These are phyloP conservation scores for Rhyzopertha dominica DNA, from an alignment of 1,140 invertebrate genomes.

Conservation along the genomic window DNA sequence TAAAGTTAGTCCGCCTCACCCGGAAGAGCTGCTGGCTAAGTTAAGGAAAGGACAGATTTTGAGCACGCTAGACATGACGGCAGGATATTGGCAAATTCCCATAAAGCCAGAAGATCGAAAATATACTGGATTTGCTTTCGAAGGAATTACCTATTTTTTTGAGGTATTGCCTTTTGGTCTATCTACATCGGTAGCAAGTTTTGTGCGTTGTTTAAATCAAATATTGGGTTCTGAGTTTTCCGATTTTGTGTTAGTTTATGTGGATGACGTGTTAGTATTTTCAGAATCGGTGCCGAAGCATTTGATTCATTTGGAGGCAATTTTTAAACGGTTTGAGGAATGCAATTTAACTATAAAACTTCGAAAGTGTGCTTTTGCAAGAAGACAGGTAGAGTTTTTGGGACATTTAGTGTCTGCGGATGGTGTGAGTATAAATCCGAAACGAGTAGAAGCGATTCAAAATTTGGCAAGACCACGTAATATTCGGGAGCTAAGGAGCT, in stretches of 20 bases:
- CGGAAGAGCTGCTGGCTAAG: constrained; percentile 3
- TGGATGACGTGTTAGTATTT: constrained; percentile 49
- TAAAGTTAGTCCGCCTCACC: neutral
- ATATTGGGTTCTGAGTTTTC: constrained; percentile 3
- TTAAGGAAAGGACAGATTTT: neutral
- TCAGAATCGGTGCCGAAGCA: constrained; percentile 44
- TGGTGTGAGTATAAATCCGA: constrained; percentile 32
- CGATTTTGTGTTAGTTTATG: neutral
- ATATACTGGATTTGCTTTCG: constrained; percentile 9
- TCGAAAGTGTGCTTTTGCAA: constrained; percentile 45
- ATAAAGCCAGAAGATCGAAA: constrained; percentile 4
- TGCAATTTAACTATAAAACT: constrained; percentile 47
- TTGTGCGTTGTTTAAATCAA: constrained; percentile 3
- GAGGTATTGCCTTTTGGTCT: constrained; percentile 11
- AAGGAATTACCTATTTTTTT: constrained; percentile 8
- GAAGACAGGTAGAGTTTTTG: constrained; percentile 41
- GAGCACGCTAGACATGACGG: constrained; percentile 8
- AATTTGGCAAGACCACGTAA: constrained; percentile 37
- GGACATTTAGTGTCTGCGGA: constrained; percentile 38
- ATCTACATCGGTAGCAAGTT: neutral
- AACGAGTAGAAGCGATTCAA: constrained; percentile 34
- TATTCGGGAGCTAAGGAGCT: constrained; percentile 40
- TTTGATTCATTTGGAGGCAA: constrained; percentile 35
- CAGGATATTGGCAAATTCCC: constrained; percentile 12
- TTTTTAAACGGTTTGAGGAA: constrained; percentile 40